Conservation (phyloP, 2,888 invertebrate genomes). For the Parapristionchus giblindavisi region DNA sequence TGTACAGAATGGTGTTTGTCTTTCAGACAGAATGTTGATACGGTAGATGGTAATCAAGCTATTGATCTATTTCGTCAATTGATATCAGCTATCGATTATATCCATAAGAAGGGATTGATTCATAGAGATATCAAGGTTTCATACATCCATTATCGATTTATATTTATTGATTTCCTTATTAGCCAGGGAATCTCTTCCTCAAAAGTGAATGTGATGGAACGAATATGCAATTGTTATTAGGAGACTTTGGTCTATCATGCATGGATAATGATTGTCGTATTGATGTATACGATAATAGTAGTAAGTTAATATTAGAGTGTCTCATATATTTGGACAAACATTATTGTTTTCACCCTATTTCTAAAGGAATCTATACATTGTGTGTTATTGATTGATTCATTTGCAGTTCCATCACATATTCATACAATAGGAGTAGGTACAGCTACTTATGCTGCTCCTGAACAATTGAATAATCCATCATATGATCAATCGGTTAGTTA, state of each 20-base stretch:
- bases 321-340: too few species aligned
- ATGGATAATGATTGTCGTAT: background rate
- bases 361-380: background rate
- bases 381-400: background rate
- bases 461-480: conserved; percentile 4
- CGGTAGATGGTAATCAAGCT: conserved; percentile 17
- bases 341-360: too few species aligned
- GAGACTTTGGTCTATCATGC: conserved; percentile 36
- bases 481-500: background rate
- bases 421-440: conserved; percentile 35
- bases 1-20: background rate
- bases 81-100: conserved; percentile 28
- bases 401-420: background rate
- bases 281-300: background rate
- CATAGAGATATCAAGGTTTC: conserved; percentile 36
- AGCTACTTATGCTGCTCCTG: conserved; percentile 33
- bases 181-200: conserved; percentile 37
- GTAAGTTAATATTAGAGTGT: background rate
- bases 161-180: background rate
- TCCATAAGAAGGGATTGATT: conserved; percentile 35
- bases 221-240: conserved; percentile 2
- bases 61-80: conserved; percentile 25
- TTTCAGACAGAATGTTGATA: background rate
- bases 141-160: background rate
- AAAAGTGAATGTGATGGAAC: conserved; percentile 12